A percentile compares a stretch with the other conserved stretches of the same genome.
Conservation (phyloP, 2,888 invertebrate species). For the Drosophila pseudotalamancana region DNA sequence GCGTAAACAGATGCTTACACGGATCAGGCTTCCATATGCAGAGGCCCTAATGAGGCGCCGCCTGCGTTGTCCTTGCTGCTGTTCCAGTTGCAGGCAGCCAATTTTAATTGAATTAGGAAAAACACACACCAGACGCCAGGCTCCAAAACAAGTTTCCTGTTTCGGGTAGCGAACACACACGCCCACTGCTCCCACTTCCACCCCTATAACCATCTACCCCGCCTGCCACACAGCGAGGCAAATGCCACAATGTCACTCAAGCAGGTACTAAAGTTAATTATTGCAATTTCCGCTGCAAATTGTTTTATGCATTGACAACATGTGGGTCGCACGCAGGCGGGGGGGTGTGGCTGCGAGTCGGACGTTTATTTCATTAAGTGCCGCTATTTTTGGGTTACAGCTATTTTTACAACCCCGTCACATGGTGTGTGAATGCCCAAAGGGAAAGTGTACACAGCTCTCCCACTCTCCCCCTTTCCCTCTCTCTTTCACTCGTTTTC, state of each 20-base stretch:
- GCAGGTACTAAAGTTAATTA: slow-evolving; percentile 82
- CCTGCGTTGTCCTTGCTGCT: slow-evolving; percentile 19
- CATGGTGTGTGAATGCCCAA: slow-evolving; percentile 18
- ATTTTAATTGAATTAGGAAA: slow-evolving; percentile 81
- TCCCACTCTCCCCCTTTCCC: not conserved
- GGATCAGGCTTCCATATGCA: slow-evolving; percentile 38
- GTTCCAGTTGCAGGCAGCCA: slow-evolving; percentile 36
- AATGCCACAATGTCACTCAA: slow-evolving; percentile 74
- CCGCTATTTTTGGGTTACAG: slow-evolving; percentile 63
- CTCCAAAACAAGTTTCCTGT: slow-evolving; percentile 31
- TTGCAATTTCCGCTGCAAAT: slow-evolving; percentile 81
- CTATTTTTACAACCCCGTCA: slow-evolving; percentile 57
- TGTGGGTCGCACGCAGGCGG: slow-evolving; percentile 43
- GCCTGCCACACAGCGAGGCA: slow-evolving; percentile 1
- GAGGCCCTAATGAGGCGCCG: slow-evolving; percentile 58
- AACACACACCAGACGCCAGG: slow-evolving; percentile 42
- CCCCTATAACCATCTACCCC: not conserved
- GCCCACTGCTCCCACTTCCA: not conserved
- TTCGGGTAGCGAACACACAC: slow-evolving; percentile 26
- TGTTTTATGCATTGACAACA: slow-evolving; percentile 78
- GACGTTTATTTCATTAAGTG: slow-evolving; percentile 72
- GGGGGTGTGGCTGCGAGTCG: not conserved
- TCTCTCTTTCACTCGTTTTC: not conserved
- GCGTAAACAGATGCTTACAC: slow-evolving; percentile 64
- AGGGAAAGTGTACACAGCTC: not conserved